Evolutionary conservation across 2,113 vertebrate species (phyloP), one percentile per base, ranked within the genome.

Genomic region (Rhabdornis inornatus): DNA sequence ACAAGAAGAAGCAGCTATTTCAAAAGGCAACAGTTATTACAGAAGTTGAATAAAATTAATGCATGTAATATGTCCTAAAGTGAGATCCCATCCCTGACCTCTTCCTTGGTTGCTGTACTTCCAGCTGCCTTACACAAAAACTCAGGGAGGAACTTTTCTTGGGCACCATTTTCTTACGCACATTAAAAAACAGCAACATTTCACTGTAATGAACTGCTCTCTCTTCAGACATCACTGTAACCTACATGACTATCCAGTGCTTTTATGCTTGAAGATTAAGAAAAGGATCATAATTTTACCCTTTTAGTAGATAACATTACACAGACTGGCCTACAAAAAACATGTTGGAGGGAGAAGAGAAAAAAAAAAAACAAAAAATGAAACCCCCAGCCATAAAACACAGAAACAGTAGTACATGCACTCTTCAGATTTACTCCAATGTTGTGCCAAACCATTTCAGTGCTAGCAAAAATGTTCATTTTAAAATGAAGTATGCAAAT

Each of bases 341-440:
- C 3, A 75, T 0, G 0, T 24, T 35, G 31, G 31, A 53, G 4
- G 10, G 21, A 60, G 25, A 30, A 53, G 3, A 4, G 5, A 1
- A 17, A 11, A 27, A 11, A 7, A 0, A 28, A 12, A 6, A 0
- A 0, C 0, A 27, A 69, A 31, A 37, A 50, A 35, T 6, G 1
- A 50, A 63, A 4, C 4, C 7, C 11, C 4, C 8, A 49, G 2
- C 2, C 11, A 57, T 4, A 70, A 57, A 61, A 42, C 20, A 91
- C 22, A 64, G 28, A 52, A 79, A 13, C 22, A 37, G 5, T 8
- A 79, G n/a, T 9, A 57, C 4, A 2, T 24, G 16, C 13, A 37
- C 4, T 20, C 11, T 28, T 28, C 45, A n/a, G 28, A n/a, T 8
- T 57, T 64, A 71, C 13, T 61, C 6, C 11, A 60, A 7, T 27